Evolutionary conservation across 2,888 invertebrate genomes (phyloP).

Genomic region (Microctonus brassicae): DNA sequence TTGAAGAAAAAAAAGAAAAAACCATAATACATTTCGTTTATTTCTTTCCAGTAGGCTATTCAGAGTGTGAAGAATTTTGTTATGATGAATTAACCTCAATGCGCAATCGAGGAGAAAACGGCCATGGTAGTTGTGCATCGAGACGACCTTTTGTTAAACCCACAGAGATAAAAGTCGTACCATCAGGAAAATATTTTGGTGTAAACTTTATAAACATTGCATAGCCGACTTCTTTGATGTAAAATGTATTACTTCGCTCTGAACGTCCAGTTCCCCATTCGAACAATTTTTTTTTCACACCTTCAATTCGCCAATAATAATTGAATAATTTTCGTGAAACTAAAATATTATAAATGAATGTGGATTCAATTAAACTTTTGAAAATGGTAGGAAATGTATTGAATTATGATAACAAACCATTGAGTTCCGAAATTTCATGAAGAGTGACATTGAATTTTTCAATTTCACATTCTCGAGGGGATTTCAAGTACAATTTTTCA

Average conservation of each 20-base stretch:
- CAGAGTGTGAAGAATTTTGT: neutral
- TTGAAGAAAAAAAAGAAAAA: conserved; percentile 28
- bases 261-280: conserved; percentile 64
- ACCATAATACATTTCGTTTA: no score
- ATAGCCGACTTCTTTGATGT: conserved; percentile 63
- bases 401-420: conserved; percentile 29
- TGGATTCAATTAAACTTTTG: no score
- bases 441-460: conserved; percentile 51
- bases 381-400: neutral
- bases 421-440: conserved; percentile 29
- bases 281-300: conserved; percentile 63
- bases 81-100: conserved; percentile 54
- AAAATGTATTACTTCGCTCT: conserved; percentile 66
- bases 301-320: conserved; percentile 67
- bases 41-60: conserved; percentile 2
- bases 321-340: conserved; percentile 54
- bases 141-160: conserved; percentile 65
- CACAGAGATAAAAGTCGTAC: conserved; percentile 60
- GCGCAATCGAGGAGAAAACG: conserved; percentile 64
- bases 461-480: conserved; percentile 50
- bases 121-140: conserved; percentile 66
- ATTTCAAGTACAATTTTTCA: neutral
- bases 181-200: conserved; percentile 64
- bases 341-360: conserved; percentile 16
- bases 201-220: conserved; percentile 68